phyloP scores from a whole-genome alignment of 2,888 invertebrate genomes.

The Polia nebulosa region DNA sequence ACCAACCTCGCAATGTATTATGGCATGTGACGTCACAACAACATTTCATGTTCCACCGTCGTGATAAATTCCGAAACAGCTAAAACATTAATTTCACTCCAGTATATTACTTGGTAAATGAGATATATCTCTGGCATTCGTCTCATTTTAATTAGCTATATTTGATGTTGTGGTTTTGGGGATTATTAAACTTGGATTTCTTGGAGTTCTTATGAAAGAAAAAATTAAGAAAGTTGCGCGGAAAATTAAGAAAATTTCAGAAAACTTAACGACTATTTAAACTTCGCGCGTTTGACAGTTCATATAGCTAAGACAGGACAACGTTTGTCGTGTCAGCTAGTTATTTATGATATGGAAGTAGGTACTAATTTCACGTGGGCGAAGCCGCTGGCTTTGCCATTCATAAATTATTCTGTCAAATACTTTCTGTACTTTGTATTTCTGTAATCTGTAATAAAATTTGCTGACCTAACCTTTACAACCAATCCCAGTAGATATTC shows the following conservation, averaged over 20 bases:
- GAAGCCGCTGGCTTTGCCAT: too few species aligned
- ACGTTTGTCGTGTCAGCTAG: too few species aligned
- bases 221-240: too few species aligned
- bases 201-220: too few species aligned
- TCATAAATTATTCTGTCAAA: not conserved
- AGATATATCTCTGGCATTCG: slow-evolving; percentile 55
- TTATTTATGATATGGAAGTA: too few species aligned
- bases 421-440: too few species aligned
- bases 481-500: not conserved
- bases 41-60: slow-evolving; percentile 46
- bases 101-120: slow-evolving; percentile 62
- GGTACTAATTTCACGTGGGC: too few species aligned
- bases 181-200: slow-evolving; percentile 27
- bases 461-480: not conserved
- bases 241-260: too few species aligned
- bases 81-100: slow-evolving; percentile 69
- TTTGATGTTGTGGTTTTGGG: slow-evolving; percentile 16
- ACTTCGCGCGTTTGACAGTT: too few species aligned
- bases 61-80: slow-evolving; percentile 62
- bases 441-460: slow-evolving; percentile 8
- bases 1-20: slow-evolving; percentile 62
- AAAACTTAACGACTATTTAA: too few species aligned
- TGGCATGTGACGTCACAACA: slow-evolving; percentile 63
- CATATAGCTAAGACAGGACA: too few species aligned
- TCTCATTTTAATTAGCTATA: slow-evolving; percentile 59